phyloP scores from a whole-genome alignment of 1,140 invertebrate genomes.

The Drosophila sulfurigaster region DNA sequence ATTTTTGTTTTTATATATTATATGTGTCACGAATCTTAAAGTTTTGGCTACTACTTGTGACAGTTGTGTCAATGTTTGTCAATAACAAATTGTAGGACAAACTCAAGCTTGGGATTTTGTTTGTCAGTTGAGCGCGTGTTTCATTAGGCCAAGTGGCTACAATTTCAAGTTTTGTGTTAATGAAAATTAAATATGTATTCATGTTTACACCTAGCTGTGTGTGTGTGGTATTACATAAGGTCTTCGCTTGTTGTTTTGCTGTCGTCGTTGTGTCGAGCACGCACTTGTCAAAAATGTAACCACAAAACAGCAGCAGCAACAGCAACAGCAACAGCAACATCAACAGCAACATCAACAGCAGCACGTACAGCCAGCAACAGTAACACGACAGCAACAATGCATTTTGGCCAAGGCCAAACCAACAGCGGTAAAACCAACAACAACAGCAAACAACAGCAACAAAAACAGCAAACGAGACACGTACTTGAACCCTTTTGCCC shows the following conservation, averaged over 20 bases:
- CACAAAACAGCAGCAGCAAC: slow-evolving; percentile 64
- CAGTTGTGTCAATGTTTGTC: slow-evolving; percentile 4
- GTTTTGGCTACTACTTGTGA: neutral
- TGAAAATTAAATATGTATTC: slow-evolving; percentile 64
- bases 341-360: neutral
- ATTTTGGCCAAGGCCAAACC: slow-evolving; percentile 79
- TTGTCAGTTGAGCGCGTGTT: neutral
- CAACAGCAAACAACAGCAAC: slow-evolving; percentile 38
- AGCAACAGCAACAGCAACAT: slow-evolving; percentile 39
- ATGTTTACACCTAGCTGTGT: slow-evolving; percentile 40
- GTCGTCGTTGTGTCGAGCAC: slow-evolving; percentile 46
- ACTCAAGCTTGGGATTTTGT: too few relatives aligned
- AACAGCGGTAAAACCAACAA: slow-evolving; percentile 48
- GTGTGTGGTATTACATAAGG: slow-evolving; percentile 53
- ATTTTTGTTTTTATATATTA: neutral
- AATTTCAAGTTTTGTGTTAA: slow-evolving; percentile 41
- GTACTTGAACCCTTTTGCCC: slow-evolving; percentile 76
- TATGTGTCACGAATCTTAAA: neutral
- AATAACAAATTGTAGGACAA: neutral
- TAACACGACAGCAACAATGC: slow-evolving; percentile 63
- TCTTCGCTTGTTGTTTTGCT: slow-evolving; percentile 16
- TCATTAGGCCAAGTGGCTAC: slow-evolving; percentile 25
- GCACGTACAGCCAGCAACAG: slow-evolving; percentile 28
- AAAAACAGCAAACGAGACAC: slow-evolving; percentile 71
- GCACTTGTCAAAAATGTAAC: slow-evolving; percentile 78